A percentile compares a stretch with the other conserved stretches of the same genome.
phyloP scores from a whole-genome alignment of 1,140 invertebrate genomes.

The Drosophila sulfurigaster region DNA sequence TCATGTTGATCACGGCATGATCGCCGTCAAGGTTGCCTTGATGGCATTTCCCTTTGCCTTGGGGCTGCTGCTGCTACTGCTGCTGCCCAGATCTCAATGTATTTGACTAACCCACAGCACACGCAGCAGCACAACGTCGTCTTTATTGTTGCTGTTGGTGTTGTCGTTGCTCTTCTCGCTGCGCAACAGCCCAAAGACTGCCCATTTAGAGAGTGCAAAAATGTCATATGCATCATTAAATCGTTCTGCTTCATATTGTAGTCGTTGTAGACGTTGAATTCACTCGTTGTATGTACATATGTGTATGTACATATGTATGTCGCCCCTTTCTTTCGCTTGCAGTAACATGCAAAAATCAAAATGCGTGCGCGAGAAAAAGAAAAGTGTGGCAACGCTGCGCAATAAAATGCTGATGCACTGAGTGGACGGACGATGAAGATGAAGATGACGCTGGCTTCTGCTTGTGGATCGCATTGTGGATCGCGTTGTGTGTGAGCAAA shows the following conservation, averaged over 20 bases:
- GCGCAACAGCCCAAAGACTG: conserved; percentile 55
- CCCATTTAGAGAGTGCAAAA: conserved; percentile 84
- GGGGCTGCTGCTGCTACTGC: conserved; percentile 13
- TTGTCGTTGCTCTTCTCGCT: conserved; percentile 8
- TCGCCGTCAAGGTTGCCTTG: conserved; percentile 65
- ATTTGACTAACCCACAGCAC: conserved; percentile 51
- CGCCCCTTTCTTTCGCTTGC: not conserved
- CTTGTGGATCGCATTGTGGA: conserved; percentile 4
- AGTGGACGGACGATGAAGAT: not conserved
- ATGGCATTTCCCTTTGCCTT: conserved; percentile 68
- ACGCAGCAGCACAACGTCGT: conserved; percentile 38
- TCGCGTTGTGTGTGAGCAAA: not conserved
- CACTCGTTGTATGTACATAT: too few species aligned
- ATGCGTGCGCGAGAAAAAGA: conserved; percentile 38
- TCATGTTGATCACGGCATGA: conserved; percentile 37
- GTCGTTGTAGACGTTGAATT: conserved; percentile 50
- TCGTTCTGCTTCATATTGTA: conserved; percentile 84
- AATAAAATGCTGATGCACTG: conserved; percentile 73
- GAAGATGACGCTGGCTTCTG: too few species aligned
- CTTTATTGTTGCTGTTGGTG: conserved; percentile 57
- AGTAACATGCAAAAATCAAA: conserved; percentile 49
- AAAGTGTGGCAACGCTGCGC: conserved; percentile 79
- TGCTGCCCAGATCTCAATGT: conserved; percentile 44
- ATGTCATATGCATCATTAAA: conserved; percentile 84
- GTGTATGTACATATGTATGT: not conserved